Base-by-base conservation (phyloP, 1,140 invertebrate genomes). In the Drosophila eugracilis region DNA sequence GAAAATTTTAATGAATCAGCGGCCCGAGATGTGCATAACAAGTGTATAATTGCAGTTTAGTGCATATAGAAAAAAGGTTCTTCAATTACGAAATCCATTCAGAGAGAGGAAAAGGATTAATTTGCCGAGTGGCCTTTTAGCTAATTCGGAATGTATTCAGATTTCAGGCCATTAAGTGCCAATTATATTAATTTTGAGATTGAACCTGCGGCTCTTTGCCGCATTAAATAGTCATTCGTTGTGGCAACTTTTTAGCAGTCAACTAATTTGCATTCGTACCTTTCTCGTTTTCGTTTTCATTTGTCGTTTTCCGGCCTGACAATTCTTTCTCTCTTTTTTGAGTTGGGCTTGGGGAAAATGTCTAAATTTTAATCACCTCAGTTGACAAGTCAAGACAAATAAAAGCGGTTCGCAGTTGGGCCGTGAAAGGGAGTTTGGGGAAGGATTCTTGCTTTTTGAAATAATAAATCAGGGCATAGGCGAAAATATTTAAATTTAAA, bases 401-500 rank as follows among this genome's bases (percentile, higher is more conserved):
- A 65, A 81, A 81, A 70, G 74, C 62, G 81, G 67, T 60, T 62
- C 54, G 77, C 75, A 21, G 52, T 47, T 86, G 77, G 78, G 69
- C 50, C 81, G 63, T 86, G 57, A 85, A 84, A 86, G 81, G 48
- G 24, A 39, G 34, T 47, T 54, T 12, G 32, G 45, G 63, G 22
- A 22, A 37, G 53, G 34, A 75, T 45, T 48, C 24, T 22, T 30
- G 12, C 9, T 41, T 45, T 47, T 21, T 28, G 37, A 54, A 58
- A 77, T 48, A 83, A 88, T 88, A 86, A 86, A 86, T 88, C 78
- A 88, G 55, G 53, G 78, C 83, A 86, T 88, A 89, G 84, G 86
- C 65, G 71, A 85, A 81, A 88, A 88, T 88, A 88, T 88, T 88
- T 88, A 88, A 88, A 88, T 88, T 88, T 88, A 88, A 88, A 88